phyloP scores from a whole-genome alignment of 2,888 invertebrate species.

The Tortrix viridana region DNA sequence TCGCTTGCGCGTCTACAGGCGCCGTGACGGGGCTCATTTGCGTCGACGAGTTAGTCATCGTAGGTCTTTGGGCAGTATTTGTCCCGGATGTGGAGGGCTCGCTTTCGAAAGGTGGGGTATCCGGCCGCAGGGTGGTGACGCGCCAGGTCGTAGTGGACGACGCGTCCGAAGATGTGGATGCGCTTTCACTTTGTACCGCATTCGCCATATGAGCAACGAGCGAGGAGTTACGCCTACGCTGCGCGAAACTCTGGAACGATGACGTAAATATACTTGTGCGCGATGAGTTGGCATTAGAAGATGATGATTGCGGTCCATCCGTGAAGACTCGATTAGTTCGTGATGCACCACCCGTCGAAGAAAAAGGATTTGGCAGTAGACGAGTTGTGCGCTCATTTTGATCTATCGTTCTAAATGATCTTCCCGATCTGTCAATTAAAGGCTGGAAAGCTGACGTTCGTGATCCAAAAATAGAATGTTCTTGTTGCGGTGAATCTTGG shows the following conservation, averaged over 20 bases:
- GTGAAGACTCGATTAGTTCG: conserved; percentile 52
- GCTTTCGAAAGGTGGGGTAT: conserved; percentile 40
- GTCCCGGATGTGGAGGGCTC: conserved; percentile 49
- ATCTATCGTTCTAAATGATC: conserved; percentile 62
- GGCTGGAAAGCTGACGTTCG: conserved; percentile 76
- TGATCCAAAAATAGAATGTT: conserved; percentile 66
- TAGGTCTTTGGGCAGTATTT: conserved; percentile 48
- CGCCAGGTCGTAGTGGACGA: conserved; percentile 39
- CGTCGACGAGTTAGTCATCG: conserved; percentile 62
- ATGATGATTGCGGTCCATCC: conserved; percentile 45
- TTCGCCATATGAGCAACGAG: conserved; percentile 41
- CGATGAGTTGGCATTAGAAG: conserved; percentile 57
- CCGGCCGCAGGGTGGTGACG: conserved; percentile 38
- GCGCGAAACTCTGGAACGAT: conserved; percentile 51
- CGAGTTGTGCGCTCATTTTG: conserved; percentile 63
- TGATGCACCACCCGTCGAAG: conserved; percentile 56
- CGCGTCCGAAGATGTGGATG: conserved; percentile 41
- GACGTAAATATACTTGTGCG: conserved; percentile 73
- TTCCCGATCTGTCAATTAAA: conserved; percentile 56
- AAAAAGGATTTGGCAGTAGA: conserved; percentile 73
- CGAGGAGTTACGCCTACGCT: conserved; percentile 55
- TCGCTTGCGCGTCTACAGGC: conserved; percentile 70
- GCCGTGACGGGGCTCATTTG: conserved; percentile 62
- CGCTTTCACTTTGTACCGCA: conserved; percentile 32
- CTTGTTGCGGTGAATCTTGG: conserved; percentile 52